phyloP scores from a whole-genome alignment of 2,797 vertebrate genomes.

The Gadopsis marmoratus region DNA sequence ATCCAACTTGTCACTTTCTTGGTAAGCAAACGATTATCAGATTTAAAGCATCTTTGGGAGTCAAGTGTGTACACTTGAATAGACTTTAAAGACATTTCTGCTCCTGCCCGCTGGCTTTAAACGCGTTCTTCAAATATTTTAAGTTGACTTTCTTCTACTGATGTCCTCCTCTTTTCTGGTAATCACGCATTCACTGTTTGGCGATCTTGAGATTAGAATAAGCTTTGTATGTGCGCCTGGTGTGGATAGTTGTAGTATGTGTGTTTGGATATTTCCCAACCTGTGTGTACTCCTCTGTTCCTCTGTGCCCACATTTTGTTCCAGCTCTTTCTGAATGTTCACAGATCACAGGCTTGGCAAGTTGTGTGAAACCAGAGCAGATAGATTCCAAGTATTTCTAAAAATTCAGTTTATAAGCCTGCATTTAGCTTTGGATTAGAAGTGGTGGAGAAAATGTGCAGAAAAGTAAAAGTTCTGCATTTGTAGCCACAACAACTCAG shows the following conservation, averaged over 20 bases:
- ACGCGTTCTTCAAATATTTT: slow-evolving; percentile 54
- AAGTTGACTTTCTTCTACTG: slow-evolving; percentile 43
- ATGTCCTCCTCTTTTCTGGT: slow-evolving; percentile 32
- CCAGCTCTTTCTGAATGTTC: slow-evolving; percentile 34
- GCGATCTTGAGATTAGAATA: slow-evolving; percentile 41
- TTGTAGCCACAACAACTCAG: slow-evolving; percentile 3
- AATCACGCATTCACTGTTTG: slow-evolving; percentile 53
- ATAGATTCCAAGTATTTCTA: slow-evolving; percentile 24
- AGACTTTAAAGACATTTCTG: slow-evolving; percentile 47
- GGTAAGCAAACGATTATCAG: slow-evolving; percentile 49
- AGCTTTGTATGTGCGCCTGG: slow-evolving; percentile 43
- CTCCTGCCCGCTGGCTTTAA: slow-evolving; percentile 46
- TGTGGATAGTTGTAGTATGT: slow-evolving; percentile 34
- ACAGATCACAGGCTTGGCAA: slow-evolving; percentile 44
- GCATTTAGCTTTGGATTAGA: slow-evolving; percentile 32
- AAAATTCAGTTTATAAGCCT: slow-evolving; percentile 40
- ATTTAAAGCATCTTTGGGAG: slow-evolving; percentile 48
- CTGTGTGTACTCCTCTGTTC: slow-evolving; percentile 21
- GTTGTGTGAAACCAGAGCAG: slow-evolving; percentile 48
- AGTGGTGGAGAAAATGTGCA: slow-evolving; percentile 12
- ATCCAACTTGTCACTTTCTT: slow-evolving; percentile 33
- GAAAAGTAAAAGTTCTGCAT: background rate
- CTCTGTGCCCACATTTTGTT: slow-evolving; percentile 41
- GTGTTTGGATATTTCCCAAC: slow-evolving; percentile 43
- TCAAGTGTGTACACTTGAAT: slow-evolving; percentile 52